phyloP scores from a whole-genome alignment of 64 coral and sea anemone genomes.

The Pocillopora verrucosa region DNA sequence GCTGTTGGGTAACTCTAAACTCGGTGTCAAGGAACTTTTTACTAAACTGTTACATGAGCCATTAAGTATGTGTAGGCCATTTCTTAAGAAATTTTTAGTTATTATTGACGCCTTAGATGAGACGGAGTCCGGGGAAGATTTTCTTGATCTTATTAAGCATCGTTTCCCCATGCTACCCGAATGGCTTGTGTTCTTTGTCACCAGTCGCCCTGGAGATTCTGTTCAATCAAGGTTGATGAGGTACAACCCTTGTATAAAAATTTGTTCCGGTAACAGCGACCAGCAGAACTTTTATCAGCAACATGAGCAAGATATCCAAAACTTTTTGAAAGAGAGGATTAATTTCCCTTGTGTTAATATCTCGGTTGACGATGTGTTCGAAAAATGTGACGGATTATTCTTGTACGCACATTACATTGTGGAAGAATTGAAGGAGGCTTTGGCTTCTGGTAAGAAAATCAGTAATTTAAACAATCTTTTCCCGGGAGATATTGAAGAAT shows the following conservation, averaged over 20 bases:
- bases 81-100: constrained; percentile 5
- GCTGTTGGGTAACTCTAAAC: constrained; percentile 6
- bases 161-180: constrained; percentile 31
- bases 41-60: constrained; percentile 58
- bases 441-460: not conserved
- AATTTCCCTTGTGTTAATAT: not conserved
- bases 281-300: not conserved
- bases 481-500: not conserved
- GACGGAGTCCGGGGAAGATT: constrained; percentile 29
- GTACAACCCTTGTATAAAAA: constrained; percentile 28
- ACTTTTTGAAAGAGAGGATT: constrained; percentile 17
- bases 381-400: constrained; percentile 23
- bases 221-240: constrained; percentile 12
- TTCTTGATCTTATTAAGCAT: constrained; percentile 35
- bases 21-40: constrained; percentile 33
- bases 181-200: constrained; percentile 57
- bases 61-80: not conserved
- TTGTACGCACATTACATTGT: constrained; percentile 31
- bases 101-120: constrained; percentile 45
- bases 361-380: not conserved
- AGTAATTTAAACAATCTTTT: not conserved
- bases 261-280: constrained; percentile 20
- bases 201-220: constrained; percentile 40
- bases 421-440: not conserved
- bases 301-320: constrained; percentile 7